Evolutionary conservation across 2,888 invertebrate species (phyloP), one percentile per base, ranked within the genome.

Genomic region (Beris chalybata): DNA sequence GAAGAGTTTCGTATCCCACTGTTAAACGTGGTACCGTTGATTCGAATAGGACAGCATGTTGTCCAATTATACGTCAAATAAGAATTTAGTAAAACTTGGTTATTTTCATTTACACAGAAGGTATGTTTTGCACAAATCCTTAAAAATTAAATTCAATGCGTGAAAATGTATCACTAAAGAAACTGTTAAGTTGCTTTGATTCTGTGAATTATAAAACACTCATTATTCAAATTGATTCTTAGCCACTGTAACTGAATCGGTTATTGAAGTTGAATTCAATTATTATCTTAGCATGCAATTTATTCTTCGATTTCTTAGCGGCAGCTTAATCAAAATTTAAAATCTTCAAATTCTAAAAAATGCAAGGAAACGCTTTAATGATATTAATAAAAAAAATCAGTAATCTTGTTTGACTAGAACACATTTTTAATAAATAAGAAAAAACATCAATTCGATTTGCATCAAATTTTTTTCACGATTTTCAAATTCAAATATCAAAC

Each of bases 311-410:
- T 61, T 52, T 9, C 50, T 50, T 52, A 52, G 32, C 7, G 29
- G 52, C 52, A 22, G 61, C 61, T 59, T 48, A 13, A 12, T 50
- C 61, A 52, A 61, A 61, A 61, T 61, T 61, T 50, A 50, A 61
- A 61, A 59, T 63, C 5, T 38, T 64, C 53, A 30, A 57, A 57
- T 44, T 47, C 30, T 47, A 12, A 58, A 52, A 52, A 9, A 22
- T 38, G 47, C 38, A 61, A 50, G 45, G 44, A 54, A 64, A 64
- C 54, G 64, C 54, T 64, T 53, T 31, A n/a, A 48, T 22, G 22
- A 56, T 5, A 57, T 29, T n/a, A 31, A 32, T 13, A 43, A 5
- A 32, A 56, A 32, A 7, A 57, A n/a, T 32, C 12, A 15, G 32
- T 15, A 48, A 48, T 48, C 48, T 48, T 48, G 15, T 13, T 22